A percentile compares a stretch with the other conserved stretches of the same genome.
Evolutionary conservation across 2,888 invertebrate genomes (phyloP).

Genomic region (Drosophila austrosaltans): DNA sequence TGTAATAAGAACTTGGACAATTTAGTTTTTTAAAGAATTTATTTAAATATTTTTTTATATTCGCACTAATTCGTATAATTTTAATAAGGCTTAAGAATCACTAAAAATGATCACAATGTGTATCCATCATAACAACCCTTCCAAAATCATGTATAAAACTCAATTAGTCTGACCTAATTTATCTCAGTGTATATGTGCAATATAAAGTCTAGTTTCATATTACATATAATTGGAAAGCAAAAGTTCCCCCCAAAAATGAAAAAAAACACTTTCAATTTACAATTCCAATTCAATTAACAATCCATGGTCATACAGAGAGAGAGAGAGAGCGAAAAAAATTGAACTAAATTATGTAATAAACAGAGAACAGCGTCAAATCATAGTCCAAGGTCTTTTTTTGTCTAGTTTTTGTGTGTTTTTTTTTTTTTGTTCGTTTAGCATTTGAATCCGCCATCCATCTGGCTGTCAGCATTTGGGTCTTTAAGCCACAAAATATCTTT

Average conservation of each 20-base stretch:
- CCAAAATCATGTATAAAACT: not conserved
- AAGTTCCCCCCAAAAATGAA: not conserved
- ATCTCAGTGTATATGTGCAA: not conserved
- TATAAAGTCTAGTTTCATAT: slow-evolving; percentile 18
- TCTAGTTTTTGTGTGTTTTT: too few relatives aligned
- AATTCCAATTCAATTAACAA: slow-evolving; percentile 69
- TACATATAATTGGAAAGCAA: slow-evolving; percentile 32
- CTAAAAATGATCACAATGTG: too few relatives aligned
- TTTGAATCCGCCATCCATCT: slow-evolving; percentile 67
- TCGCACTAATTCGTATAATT: too few relatives aligned
- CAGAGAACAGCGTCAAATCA: slow-evolving; percentile 43
- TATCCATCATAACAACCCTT: too few relatives aligned
- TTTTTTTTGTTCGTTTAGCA: slow-evolving; percentile 15
- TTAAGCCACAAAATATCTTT: slow-evolving; percentile 22
- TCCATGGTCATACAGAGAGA: slow-evolving; percentile 62
- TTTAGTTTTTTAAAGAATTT: too few relatives aligned
- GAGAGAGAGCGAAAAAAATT: not conserved
- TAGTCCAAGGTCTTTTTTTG: slow-evolving; percentile 64
- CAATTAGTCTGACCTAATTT: not conserved
- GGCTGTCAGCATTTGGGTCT: slow-evolving; percentile 66
- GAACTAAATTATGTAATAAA: slow-evolving; percentile 67
- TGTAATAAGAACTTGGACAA: too few relatives aligned
- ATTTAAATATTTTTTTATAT: too few relatives aligned
- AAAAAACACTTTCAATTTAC: slow-evolving; percentile 22
- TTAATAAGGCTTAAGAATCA: too few relatives aligned